Percentiles rank a stretch among this genome's conserved stretches.
phyloP scores from a whole-genome alignment of 2,797 vertebrate genomes.

The Pygocentrus nattereri region DNA sequence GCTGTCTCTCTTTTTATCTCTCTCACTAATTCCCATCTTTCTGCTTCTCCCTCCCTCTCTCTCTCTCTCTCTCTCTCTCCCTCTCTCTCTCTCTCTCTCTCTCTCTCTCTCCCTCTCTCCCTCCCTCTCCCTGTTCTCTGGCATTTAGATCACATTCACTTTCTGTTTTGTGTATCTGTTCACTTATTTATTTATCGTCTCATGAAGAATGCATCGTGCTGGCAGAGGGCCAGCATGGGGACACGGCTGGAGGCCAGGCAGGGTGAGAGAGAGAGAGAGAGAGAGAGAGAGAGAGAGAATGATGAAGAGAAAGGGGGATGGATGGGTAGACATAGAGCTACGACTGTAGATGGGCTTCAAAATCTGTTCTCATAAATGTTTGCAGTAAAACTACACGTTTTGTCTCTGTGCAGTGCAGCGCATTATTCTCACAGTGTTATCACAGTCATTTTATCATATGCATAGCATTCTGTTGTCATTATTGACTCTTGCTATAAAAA shows the following conservation, averaged over 20 bases:
- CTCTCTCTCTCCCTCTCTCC: neutral
- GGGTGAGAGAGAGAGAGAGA: neutral
- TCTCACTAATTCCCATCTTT: neutral
- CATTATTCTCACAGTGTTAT: neutral
- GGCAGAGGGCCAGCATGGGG: conserved; percentile 2
- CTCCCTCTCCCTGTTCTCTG: conserved; percentile 44
- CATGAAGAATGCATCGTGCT: conserved; percentile 73
- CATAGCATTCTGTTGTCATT: neutral
- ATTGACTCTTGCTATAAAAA: neutral
- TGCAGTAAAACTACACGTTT: conserved; percentile 3
- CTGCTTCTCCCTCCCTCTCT: neutral
- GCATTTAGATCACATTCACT: conserved; percentile 78
- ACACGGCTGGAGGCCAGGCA: conserved; percentile 49
- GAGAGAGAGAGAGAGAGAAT: conserved; percentile 36
- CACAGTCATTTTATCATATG: neutral
- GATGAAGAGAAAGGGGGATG: neutral
- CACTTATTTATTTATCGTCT: conserved; percentile 76
- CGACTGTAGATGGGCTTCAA: neutral
- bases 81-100: neutral
- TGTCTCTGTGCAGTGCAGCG: neutral
- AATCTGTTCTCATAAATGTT: neutral
- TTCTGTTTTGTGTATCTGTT: conserved; percentile 71
- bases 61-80: neutral
- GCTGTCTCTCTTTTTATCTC: neutral
- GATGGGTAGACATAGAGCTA: neutral